Conservation (phyloP, 2,797 vertebrate genomes). For the Hafferia zeledoni region DNA sequence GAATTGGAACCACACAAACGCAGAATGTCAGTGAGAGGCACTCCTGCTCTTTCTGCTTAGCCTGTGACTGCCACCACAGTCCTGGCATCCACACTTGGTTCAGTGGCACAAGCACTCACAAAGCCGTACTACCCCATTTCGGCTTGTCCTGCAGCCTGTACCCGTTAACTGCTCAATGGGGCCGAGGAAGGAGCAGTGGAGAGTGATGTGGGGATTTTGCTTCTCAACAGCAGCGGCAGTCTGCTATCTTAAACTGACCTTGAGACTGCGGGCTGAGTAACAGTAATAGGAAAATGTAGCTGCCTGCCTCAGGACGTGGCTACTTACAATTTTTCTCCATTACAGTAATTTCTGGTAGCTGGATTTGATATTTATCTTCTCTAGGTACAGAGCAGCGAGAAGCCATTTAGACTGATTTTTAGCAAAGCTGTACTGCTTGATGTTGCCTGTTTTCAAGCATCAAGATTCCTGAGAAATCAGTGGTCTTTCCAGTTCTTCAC, state of each 20-base stretch:
- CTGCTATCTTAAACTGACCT: background rate
- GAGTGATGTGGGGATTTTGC: fast-evolving
- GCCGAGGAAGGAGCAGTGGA: background rate
- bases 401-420: background rate
- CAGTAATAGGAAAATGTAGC: background rate
- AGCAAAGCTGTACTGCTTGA: background rate
- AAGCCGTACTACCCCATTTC: fast-evolving
- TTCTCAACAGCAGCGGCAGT: background rate
- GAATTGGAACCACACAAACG: fast-evolving
- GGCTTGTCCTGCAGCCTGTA: background rate
- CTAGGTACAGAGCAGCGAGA: background rate
- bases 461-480: background rate
- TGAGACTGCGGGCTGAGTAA: background rate
- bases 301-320: background rate
- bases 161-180: fast-evolving
- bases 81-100: fast-evolving
- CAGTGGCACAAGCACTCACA: fast-evolving
- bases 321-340: background rate
- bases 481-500: background rate
- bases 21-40: background rate
- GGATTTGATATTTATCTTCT: background rate
- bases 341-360: background rate
- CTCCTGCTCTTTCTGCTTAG: background rate
- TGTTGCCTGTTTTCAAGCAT: background rate
- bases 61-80: fast-evolving